Conservation (phyloP, 2,113 vertebrate genomes). For the Ceratotherium simum region DNA sequence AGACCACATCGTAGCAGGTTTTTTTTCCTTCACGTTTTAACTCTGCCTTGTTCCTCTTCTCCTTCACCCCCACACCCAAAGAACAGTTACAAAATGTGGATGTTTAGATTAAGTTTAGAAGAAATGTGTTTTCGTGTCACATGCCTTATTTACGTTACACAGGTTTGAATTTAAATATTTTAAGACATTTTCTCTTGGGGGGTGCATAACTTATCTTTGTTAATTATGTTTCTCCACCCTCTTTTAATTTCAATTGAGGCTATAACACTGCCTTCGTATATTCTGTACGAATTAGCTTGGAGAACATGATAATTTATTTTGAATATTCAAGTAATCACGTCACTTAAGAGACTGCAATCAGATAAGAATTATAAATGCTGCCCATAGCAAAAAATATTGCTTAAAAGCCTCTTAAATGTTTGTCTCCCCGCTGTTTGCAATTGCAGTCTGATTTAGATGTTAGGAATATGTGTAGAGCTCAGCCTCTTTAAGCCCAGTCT, state of each 20-base stretch:
- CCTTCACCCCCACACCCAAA: neutral
- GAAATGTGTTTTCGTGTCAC: conserved; percentile 17
- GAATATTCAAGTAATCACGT: conserved; percentile 76
- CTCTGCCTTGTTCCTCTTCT: neutral
- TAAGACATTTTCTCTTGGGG: neutral
- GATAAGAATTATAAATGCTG: conserved; percentile 66
- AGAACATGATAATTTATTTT: conserved; percentile 75
- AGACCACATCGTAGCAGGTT: neutral
- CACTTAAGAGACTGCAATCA: conserved; percentile 65
- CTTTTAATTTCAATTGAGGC: conserved; percentile 53
- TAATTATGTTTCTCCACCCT: conserved; percentile 10
- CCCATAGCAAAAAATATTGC: conserved; percentile 57
- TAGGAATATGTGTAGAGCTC: neutral
- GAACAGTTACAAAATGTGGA: neutral
- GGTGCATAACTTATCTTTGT: neutral
- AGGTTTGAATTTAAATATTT: neutral
- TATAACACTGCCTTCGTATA: neutral
- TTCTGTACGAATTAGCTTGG: conserved; percentile 50
- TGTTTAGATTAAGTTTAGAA: neutral
- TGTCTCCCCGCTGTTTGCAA: neutral
- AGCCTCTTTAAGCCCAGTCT: neutral
- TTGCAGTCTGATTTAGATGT: neutral
- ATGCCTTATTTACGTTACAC: neutral
- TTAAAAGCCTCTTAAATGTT: conserved; percentile 36
- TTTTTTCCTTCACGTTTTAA: neutral